Evolutionary conservation across 2,113 vertebrate genomes (phyloP).

Genomic region (Coracopsis vasa): DNA sequence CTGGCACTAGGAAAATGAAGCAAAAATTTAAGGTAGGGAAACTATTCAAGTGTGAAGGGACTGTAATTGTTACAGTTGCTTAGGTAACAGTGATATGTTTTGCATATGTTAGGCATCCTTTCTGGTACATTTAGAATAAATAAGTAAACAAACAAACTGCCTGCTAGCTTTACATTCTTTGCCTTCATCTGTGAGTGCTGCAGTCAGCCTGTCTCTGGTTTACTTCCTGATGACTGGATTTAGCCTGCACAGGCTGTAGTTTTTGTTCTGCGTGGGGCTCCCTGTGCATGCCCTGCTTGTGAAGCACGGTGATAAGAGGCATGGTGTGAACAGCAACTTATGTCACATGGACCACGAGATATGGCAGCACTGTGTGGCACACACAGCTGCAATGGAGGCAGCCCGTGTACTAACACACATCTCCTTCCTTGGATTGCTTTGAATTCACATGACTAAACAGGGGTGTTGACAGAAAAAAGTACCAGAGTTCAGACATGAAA

Average conservation of each 20-base stretch:
- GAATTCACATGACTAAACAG: not conserved
- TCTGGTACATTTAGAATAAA: not conserved
- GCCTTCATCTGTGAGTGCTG: not conserved
- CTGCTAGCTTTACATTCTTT: not conserved
- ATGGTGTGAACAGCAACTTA: not conserved
- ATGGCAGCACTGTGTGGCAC: not conserved
- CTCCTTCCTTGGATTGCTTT: not conserved
- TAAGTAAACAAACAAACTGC: not conserved
- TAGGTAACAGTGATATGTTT: not conserved
- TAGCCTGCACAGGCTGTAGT: not conserved
- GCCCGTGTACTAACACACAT: not conserved
- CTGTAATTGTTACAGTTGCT: not conserved
- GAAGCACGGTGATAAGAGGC: not conserved
- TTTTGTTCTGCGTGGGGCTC: not conserved
- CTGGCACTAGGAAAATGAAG: not conserved
- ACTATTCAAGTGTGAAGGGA: not conserved
- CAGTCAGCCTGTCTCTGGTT: not conserved
- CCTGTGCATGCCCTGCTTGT: not conserved
- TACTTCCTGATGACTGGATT: not conserved
- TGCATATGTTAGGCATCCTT: not conserved
- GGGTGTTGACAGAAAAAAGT: not conserved
- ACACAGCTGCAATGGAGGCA: not conserved
- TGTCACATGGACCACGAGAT: fast-evolving
- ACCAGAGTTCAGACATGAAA: not conserved
- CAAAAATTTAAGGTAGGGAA: not conserved